These are phyloP conservation scores for Triops cancriformis DNA, from an alignment of 1,140 invertebrate genomes.

Conservation along the genomic window DNA sequence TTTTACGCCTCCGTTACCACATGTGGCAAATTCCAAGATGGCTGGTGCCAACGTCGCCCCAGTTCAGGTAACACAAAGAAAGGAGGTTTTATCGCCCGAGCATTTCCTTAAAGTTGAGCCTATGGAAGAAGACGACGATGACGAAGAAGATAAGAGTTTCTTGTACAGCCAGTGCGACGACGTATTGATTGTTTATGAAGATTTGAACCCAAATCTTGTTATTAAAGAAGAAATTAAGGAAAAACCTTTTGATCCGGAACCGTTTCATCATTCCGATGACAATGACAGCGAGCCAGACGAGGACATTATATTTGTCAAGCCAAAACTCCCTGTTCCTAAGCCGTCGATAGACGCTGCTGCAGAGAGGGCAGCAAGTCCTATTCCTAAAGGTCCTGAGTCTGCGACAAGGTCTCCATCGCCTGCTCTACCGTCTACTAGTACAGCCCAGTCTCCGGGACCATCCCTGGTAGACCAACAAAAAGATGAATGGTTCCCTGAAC, in stretches of 20 bases:
- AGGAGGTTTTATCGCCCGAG: neutral
- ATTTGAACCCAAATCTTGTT: neutral
- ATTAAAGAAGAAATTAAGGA: neutral
- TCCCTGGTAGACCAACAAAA: neutral
- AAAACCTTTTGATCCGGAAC: neutral
- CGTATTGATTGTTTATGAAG: neutral
- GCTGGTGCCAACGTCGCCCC: neutral
- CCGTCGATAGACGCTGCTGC: neutral
- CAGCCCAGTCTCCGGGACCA: neutral
- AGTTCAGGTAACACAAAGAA: neutral
- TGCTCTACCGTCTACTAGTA: neutral
- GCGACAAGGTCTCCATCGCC: neutral
- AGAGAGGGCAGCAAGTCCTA: neutral
- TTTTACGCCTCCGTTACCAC: too few relatives aligned
- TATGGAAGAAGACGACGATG: neutral
- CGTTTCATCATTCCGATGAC: neutral
- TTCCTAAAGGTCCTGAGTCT: neutral
- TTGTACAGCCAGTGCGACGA: neutral
- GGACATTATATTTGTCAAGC: neutral
- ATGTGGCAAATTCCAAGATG: neutral
- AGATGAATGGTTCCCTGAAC: conserved; percentile 15
- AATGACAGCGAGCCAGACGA: neutral
- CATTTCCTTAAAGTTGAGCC: neutral
- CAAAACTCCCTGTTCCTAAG: neutral
- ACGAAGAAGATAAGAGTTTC: neutral